These are phyloP conservation scores for Echinops telfairi DNA, from an alignment of 2,113 vertebrate species.

Conservation along the genomic window DNA sequence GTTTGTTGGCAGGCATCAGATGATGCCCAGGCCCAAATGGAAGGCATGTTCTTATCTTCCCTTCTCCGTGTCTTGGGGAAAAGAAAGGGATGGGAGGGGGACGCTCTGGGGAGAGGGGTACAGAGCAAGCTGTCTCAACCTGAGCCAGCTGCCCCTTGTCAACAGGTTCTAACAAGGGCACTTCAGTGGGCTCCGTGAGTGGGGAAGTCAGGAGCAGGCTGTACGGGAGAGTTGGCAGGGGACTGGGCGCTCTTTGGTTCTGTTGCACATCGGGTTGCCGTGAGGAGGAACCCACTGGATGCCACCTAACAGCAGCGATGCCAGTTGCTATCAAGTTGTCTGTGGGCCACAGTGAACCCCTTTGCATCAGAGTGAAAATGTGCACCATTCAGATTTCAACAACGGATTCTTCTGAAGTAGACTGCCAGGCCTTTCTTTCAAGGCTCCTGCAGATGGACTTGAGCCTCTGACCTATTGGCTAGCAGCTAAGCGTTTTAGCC, in stretches of 20 bases:
- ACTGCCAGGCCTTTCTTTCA: not conserved
- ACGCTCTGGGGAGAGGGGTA: slow-evolving; percentile 22
- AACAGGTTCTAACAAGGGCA: not conserved
- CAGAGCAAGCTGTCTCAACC: slow-evolving; percentile 41
- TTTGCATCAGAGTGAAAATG: not conserved
- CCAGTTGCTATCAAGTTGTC: not conserved
- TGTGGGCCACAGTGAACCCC: not conserved
- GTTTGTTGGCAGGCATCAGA: slow-evolving; percentile 84
- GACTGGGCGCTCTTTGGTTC: too few relatives aligned
- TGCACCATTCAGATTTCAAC: not conserved
- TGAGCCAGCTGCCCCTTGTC: slow-evolving; percentile 58
- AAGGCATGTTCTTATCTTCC: slow-evolving; percentile 72
- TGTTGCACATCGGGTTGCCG: too few relatives aligned
- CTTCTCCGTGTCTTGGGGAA: slow-evolving; percentile 31
- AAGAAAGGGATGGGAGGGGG: not conserved
- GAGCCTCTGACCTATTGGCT: not conserved
- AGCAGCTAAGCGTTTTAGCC: not conserved
- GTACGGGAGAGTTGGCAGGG: too few relatives aligned
- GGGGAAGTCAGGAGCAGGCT: not conserved
- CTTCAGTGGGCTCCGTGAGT: not conserved
- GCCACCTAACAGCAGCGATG: too few relatives aligned
- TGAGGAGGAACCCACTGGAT: too few relatives aligned
- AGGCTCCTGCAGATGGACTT: not conserved
- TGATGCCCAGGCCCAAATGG: slow-evolving; percentile 79
- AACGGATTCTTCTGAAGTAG: not conserved